Conservation (phyloP, 2,888 invertebrate genomes). For the Drosophila prostipennis region DNA sequence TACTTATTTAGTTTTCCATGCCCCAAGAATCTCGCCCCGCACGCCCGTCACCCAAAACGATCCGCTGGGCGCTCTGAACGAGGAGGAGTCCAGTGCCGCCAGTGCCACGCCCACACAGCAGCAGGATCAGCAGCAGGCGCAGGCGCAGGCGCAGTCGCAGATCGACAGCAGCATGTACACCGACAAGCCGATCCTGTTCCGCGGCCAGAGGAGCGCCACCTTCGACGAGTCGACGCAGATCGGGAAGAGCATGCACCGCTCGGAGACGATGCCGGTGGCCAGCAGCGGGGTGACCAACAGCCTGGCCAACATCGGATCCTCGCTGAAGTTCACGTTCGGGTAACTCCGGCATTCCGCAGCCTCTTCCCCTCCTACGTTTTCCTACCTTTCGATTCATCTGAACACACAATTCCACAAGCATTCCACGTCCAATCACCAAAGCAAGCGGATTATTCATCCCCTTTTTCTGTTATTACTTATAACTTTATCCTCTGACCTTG, state of each 20-base stretch:
- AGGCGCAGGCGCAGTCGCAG: slow-evolving; percentile 14
- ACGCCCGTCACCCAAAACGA: slow-evolving; percentile 96
- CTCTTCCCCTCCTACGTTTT: background rate
- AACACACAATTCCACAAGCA: slow-evolving; percentile 29
- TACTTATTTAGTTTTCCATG: background rate
- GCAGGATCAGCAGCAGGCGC: slow-evolving; percentile 6
- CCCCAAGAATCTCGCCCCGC: slow-evolving; percentile 88
- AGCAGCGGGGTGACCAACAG: slow-evolving; percentile 88
- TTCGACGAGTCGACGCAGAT: slow-evolving; percentile 86
- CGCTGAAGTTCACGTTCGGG: slow-evolving; percentile 94
- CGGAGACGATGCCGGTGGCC: slow-evolving; percentile 90
- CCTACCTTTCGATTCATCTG: slow-evolving; percentile 17
- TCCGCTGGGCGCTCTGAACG: slow-evolving; percentile 92
- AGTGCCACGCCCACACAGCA: slow-evolving; percentile 37
- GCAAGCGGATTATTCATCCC: slow-evolving; percentile 14
- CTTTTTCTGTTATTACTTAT: background rate
- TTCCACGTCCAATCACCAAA: slow-evolving; percentile 25
- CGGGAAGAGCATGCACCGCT: slow-evolving; percentile 87
- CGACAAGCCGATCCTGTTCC: slow-evolving; percentile 89
- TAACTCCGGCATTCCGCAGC: slow-evolving; percentile 83
- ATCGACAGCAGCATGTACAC: slow-evolving; percentile 85
- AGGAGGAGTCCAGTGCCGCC: slow-evolving; percentile 67
- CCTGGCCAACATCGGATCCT: slow-evolving; percentile 91
- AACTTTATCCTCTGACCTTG: background rate
- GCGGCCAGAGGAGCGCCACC: slow-evolving; percentile 86